Percentiles rank a stretch among this genome's conserved stretches.
These are phyloP conservation scores for Palythoa grandiflora DNA, from an alignment of 92 coral and sea anemone species.

Conservation along the genomic window DNA sequence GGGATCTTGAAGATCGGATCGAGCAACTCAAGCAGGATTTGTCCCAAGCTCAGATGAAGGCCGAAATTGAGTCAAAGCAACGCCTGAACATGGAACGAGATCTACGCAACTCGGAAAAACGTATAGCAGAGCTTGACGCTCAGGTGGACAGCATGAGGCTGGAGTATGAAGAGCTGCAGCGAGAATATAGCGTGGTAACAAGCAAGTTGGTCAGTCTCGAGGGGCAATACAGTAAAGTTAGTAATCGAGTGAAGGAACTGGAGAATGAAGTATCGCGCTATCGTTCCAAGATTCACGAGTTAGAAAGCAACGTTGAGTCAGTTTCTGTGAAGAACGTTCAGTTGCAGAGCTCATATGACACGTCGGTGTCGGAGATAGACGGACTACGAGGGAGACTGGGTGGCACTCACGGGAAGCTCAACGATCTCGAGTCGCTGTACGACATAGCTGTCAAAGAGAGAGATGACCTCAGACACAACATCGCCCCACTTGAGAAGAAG, in stretches of 20 bases:
- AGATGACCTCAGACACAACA: slow-evolving; percentile 86
- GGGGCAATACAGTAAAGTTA: slow-evolving; percentile 70
- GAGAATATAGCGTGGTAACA: slow-evolving; percentile 77
- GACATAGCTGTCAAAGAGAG: slow-evolving; percentile 91
- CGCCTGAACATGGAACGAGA: slow-evolving; percentile 86
- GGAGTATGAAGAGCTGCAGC: slow-evolving; percentile 86
- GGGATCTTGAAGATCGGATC: slow-evolving; percentile 87
- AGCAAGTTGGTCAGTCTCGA: slow-evolving; percentile 87
- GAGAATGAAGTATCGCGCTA: slow-evolving; percentile 83
- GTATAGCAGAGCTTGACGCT: slow-evolving; percentile 87
- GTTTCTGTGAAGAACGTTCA: slow-evolving; percentile 72
- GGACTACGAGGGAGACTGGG: slow-evolving; percentile 86
- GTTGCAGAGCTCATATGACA: slow-evolving; percentile 82
- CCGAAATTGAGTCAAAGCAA: slow-evolving; percentile 86
- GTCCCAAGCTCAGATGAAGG: slow-evolving; percentile 86
- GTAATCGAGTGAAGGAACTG: slow-evolving; percentile 81
- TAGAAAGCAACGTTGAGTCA: slow-evolving; percentile 85
- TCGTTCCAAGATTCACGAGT: slow-evolving; percentile 79
- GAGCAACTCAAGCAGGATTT: slow-evolving; percentile 90
- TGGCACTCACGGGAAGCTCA: slow-evolving; percentile 83
- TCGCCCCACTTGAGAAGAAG: slow-evolving; percentile 91
- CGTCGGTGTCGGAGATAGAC: slow-evolving; percentile 89
- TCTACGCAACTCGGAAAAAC: slow-evolving; percentile 79
- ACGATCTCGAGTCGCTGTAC: slow-evolving; percentile 92
- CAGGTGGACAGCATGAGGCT: slow-evolving; percentile 77